Evolutionary conservation across 2,888 invertebrate genomes (phyloP).

Genomic region (Adelphocoris suturalis): DNA sequence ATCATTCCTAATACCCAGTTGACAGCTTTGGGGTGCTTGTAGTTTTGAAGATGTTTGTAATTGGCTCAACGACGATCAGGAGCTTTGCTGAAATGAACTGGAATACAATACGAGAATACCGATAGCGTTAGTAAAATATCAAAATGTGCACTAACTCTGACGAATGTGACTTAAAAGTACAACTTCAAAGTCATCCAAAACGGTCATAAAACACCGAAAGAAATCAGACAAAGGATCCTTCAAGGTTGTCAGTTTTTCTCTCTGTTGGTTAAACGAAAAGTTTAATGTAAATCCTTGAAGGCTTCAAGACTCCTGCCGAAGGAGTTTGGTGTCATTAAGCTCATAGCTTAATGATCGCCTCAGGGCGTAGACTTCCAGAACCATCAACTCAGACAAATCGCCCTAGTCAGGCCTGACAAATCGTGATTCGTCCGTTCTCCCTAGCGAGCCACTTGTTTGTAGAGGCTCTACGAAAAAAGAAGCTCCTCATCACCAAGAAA

Average conservation of each 20-base stretch:
- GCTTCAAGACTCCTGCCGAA: constrained; percentile 48
- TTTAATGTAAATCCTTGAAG: constrained; percentile 41
- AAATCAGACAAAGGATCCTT: constrained; percentile 2
- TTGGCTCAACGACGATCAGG: no score
- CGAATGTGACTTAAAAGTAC: not conserved
- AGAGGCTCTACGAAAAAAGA: constrained; percentile 30
- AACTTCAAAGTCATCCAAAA: constrained; percentile 23
- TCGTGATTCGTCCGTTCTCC: constrained; percentile 50
- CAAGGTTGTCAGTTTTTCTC: constrained; percentile 30
- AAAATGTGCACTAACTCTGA: no score
- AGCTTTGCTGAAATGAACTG: no score
- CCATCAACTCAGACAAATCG: constrained; percentile 65
- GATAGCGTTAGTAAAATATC: no score
- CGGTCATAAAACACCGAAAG: constrained; percentile 23
- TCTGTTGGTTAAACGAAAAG: constrained; percentile 47
- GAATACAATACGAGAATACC: no score
- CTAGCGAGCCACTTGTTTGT: constrained; percentile 52
- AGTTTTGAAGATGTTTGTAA: no score
- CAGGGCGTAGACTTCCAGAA: constrained; percentile 59
- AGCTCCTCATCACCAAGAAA: constrained; percentile 15
- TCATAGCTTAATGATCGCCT: constrained; percentile 68
- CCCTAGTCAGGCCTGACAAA: constrained; percentile 70
- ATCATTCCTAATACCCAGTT: no score
- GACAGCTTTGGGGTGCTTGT: no score
- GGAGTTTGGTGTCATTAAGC: constrained; percentile 67